Evolutionary conservation across 1,140 invertebrate species (phyloP), one percentile per base, ranked within the genome.

Genomic region (Solen grandis): DNA sequence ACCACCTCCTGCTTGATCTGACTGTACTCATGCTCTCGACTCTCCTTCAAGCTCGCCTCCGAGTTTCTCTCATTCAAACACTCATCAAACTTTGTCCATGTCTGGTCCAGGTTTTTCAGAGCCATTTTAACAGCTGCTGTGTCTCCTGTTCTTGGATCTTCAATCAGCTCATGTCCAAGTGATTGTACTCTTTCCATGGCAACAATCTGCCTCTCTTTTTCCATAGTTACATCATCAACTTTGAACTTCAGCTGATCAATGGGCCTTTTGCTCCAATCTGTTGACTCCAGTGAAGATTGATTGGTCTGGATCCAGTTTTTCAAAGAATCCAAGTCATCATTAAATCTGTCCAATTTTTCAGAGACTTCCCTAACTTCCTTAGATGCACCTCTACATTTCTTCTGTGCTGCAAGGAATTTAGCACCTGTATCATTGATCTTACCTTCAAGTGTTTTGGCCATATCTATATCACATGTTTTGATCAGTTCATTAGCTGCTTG

Each of bases 401-500:
- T 96, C 73, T 96, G 93, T 0, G 98, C 93, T 88, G 97, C 97
- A 84, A 97, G 96, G 89, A 96, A 98, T 90, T 96, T 94, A 25
- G 91, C 89, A 54, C 96, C 96, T 19, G 98, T 95, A 89, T 98
- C 97, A 75, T 96, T 95, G 22, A 98, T 92, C 86, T 97, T 97
- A 33, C 95, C 94, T 91, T 98, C 97, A 52, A 98, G 96, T 85
- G 97, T 96, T 92, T 97, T 97, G 8, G 97, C 96, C 59, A 97
- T 95, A 59, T 97, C 94, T 0, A 95, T 94, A 92, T 98, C 97
- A 87, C 96, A 95, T 74, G 95, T 96, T 2, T 95, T 92, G 5
- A 98, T 94, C 2, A 98, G 93, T 88, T 98, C 96, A 78, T 95
- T 94, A 0, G 97, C 96, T 8, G 95, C 95, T 46, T 95, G 90